Percentiles rank a stretch among this genome's conserved stretches.
Conservation (phyloP, 1,140 invertebrate species). For the Drosophila equinoxialis region DNA sequence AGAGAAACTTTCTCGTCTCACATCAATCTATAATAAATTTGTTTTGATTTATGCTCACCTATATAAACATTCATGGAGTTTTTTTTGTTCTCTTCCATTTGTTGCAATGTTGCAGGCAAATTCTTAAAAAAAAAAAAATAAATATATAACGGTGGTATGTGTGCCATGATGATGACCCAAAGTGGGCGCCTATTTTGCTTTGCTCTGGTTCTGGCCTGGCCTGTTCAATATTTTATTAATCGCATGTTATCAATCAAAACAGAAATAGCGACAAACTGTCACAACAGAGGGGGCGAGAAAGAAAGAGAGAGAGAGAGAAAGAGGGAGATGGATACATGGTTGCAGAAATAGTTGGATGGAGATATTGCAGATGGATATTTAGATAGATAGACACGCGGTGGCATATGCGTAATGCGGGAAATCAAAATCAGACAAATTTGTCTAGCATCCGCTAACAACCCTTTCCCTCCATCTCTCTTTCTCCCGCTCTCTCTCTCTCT, state of each 20-base stretch:
- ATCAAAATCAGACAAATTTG: conserved; percentile 78
- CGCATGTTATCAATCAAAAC: conserved; percentile 79
- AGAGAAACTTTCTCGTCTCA: background rate
- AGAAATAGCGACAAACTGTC: conserved; percentile 57
- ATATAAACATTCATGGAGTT: background rate
- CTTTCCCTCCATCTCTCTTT: background rate
- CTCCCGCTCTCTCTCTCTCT: background rate
- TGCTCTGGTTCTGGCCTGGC: conserved; percentile 17
- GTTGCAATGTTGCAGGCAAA: conserved; percentile 55
- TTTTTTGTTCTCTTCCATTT: conserved; percentile 25
- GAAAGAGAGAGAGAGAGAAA: conserved; percentile 28
- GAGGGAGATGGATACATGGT: conserved; percentile 13
- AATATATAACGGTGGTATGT: conserved; percentile 8
- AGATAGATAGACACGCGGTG: conserved; percentile 46
- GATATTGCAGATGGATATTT: conserved; percentile 3
- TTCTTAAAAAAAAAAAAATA: conserved; percentile 4
- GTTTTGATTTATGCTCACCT: conserved; percentile 51
- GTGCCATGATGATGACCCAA: background rate
- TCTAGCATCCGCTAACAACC: conserved; percentile 31
- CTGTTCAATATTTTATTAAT: conserved; percentile 78
- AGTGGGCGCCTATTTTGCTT: background rate
- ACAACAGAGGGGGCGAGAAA: conserved; percentile 39
- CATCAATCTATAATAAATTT: conserved; percentile 3
- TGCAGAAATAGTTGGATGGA: conserved; percentile 1
- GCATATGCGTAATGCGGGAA: conserved; percentile 76